Percentiles rank a stretch among this genome's conserved stretches.
phyloP scores from a whole-genome alignment of 37 sponge, comb jelly and placozoan genomes.

The Diacarnus erythraeanus region DNA sequence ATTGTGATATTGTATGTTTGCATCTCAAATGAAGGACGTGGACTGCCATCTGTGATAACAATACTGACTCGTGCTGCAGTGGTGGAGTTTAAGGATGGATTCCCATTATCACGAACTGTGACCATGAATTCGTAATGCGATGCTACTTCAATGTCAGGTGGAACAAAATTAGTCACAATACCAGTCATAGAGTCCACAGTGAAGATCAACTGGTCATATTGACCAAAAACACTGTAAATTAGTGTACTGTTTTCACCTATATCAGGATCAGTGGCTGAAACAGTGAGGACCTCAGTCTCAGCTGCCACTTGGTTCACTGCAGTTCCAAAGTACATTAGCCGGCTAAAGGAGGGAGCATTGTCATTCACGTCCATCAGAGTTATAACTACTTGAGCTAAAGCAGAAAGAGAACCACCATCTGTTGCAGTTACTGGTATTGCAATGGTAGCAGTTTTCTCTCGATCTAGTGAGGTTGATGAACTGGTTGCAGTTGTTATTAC shows the following conservation, averaged over 20 bases:
- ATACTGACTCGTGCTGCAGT: conserved; percentile 26
- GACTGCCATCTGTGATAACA: conserved; percentile 10
- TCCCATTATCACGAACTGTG: conserved; percentile 46
- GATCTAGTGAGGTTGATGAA: conserved; percentile 28
- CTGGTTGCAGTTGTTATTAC: conserved; percentile 14
- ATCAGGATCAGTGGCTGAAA: conserved; percentile 57
- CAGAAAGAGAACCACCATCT: conserved; percentile 49
- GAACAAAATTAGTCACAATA: background rate
- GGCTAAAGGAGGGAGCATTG: conserved; percentile 43
- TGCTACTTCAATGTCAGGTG: conserved; percentile 6
- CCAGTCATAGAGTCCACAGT: conserved; percentile 35
- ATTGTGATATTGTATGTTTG: conserved; percentile 8
- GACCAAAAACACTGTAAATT: background rate
- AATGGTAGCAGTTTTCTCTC: conserved; percentile 28
- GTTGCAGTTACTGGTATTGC: conserved; percentile 34
- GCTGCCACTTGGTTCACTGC: background rate
- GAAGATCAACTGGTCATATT: conserved; percentile 28
- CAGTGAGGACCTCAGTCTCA: background rate
- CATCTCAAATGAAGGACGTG: conserved; percentile 17
- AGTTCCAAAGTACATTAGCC: background rate
- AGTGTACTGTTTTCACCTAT: conserved; percentile 42
- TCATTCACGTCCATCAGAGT: conserved; percentile 55
- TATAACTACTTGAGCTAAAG: conserved; percentile 30
- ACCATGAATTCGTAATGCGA: conserved; percentile 24
- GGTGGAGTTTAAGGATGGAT: background rate